Percentiles rank a stretch among this genome's conserved stretches.
phyloP scores from a whole-genome alignment of 2,888 invertebrate species.

The Hypercompe scribonia region DNA sequence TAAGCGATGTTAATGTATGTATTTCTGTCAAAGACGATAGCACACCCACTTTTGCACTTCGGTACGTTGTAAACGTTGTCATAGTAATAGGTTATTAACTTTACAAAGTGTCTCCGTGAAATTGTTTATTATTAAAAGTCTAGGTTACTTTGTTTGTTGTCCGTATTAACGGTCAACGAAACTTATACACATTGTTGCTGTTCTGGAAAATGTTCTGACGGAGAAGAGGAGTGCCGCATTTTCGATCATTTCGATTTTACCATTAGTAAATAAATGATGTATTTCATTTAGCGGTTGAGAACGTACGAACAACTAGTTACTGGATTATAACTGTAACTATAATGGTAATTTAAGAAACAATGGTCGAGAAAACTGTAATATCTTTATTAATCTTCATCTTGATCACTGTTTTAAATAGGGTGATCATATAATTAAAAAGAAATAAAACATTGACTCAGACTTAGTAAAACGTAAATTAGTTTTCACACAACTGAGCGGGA shows the following conservation, averaged over 20 bases:
- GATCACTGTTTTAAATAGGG: not conserved
- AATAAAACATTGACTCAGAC: not conserved
- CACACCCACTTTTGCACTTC: constrained; percentile 44
- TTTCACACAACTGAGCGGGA: not conserved
- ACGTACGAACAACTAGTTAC: not conserved
- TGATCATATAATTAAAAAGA: not conserved
- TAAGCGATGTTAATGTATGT: constrained; percentile 53
- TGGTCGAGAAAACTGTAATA: not conserved
- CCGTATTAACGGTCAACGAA: not conserved
- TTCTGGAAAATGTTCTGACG: not conserved
- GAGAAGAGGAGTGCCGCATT: not conserved
- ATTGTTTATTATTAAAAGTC: not conserved
- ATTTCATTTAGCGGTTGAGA: not conserved
- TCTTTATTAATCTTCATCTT: not conserved
- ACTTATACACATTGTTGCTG: not conserved
- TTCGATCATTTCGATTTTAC: not conserved
- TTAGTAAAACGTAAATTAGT: not conserved
- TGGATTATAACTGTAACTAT: not conserved
- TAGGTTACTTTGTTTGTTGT: not conserved
- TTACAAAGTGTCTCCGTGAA: not conserved
- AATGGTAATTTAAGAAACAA: not conserved
- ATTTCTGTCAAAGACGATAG: constrained; percentile 53
- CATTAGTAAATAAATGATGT: no score
- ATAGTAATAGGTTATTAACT: not conserved
- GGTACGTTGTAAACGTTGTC: constrained; percentile 22